Percentiles rank a stretch among this genome's conserved stretches.
Evolutionary conservation across 2,797 vertebrate species (phyloP).

Genomic region (Botia kubotai): DNA sequence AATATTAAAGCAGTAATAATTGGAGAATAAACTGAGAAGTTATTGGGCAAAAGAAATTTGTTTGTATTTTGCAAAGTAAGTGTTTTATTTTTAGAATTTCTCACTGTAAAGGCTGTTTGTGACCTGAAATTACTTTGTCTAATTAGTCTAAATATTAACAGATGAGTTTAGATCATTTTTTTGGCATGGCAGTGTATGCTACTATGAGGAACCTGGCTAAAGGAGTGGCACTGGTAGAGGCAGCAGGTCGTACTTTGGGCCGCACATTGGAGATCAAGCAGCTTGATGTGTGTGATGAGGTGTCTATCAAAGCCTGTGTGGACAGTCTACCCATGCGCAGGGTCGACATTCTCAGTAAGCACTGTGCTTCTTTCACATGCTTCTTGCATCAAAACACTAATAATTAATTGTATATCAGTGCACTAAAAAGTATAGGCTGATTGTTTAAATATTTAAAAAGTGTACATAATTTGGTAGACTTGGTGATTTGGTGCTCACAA

Average conservation of each 20-base stretch:
- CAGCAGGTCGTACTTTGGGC: slow-evolving; percentile 77
- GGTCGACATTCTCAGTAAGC: slow-evolving; percentile 85
- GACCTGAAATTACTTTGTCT: too few species aligned
- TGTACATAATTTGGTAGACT: too few species aligned
- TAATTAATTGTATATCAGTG: background rate
- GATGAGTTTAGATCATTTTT: background rate
- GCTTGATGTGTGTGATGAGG: slow-evolving; percentile 84
- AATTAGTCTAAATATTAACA: background rate
- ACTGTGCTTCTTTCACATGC: background rate
- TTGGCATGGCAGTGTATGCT: slow-evolving; percentile 78
- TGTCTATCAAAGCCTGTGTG: slow-evolving; percentile 84
- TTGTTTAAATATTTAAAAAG: too few species aligned
- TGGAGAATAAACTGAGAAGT: too few species aligned
- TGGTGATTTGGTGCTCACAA: too few species aligned
- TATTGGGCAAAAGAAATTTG: too few species aligned
- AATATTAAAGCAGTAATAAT: background rate
- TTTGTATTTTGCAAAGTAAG: too few species aligned
- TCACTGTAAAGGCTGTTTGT: too few species aligned
- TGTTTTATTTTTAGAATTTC: too few species aligned
- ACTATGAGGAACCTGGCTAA: slow-evolving; percentile 85
- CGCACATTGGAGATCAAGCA: slow-evolving; percentile 84
- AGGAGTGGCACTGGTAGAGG: slow-evolving; percentile 75
- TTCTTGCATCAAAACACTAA: background rate
- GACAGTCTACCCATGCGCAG: slow-evolving; percentile 82
- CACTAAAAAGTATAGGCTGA: background rate